Percentiles rank a stretch among this genome's conserved stretches.
Conservation (phyloP, 2,888 invertebrate genomes). For the Didymodactylos carnosus region DNA sequence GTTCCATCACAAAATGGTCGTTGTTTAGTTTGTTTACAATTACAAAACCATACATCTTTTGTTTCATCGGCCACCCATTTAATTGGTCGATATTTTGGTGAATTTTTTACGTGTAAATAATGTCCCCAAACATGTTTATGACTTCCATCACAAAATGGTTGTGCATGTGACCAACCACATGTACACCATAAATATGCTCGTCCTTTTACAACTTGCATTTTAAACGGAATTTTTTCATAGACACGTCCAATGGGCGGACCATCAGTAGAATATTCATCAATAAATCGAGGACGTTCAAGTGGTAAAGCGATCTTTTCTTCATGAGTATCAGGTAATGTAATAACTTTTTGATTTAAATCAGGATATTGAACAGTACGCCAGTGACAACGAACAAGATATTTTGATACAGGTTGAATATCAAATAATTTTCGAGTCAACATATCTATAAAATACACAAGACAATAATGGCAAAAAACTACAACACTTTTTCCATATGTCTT, state of each 20-base stretch:
- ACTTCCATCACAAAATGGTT: slow-evolving; percentile 78
- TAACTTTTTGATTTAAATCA: background rate
- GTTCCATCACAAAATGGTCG: slow-evolving; percentile 91
- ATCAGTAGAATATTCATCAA: slow-evolving; percentile 12
- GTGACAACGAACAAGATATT: background rate
- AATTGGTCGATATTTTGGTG: slow-evolving; percentile 48
- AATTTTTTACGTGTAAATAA: slow-evolving; percentile 49
- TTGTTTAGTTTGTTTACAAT: slow-evolving; percentile 79
- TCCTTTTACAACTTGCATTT: slow-evolving; percentile 47
- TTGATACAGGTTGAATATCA: too few species aligned
- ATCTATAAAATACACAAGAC: too few species aligned
- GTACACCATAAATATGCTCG: slow-evolving; percentile 74
- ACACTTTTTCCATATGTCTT: too few species aligned
- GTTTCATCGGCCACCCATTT: slow-evolving; percentile 62
- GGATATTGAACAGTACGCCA: background rate
- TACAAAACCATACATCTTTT: slow-evolving; percentile 86
- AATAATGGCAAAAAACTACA: too few species aligned
- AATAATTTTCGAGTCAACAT: too few species aligned
- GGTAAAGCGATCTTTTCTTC: background rate
- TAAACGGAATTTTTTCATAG: slow-evolving; percentile 74
- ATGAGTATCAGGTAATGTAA: background rate
- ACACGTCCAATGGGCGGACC: slow-evolving; percentile 47
- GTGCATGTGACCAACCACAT: slow-evolving; percentile 71
- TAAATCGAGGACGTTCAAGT: slow-evolving; percentile 11
- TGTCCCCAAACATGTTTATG: slow-evolving; percentile 47